Base-by-base conservation (phyloP, 2,888 invertebrate genomes). In the Timandra comae region DNA sequence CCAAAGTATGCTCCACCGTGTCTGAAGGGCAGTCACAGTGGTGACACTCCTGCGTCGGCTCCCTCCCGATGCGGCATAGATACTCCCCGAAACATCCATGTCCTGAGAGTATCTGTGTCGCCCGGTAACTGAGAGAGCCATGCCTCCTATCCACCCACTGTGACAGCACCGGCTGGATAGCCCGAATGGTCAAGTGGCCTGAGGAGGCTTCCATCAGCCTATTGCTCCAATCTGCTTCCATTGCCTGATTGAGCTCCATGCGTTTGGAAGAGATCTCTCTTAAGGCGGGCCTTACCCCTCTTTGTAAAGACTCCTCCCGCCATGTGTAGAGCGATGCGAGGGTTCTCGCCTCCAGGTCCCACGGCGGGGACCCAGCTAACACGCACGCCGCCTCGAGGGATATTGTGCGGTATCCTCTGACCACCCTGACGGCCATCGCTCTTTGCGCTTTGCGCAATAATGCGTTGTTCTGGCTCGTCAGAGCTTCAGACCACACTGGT, bases 221-320 rank as follows among this genome's bases (percentile, higher is more conserved):
- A 3, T 5, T 16, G 16, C 16, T 16, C 16, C 16, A 16, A 1
- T 3, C 6, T 16, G 3, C 4, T 6, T 5, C 16, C 22, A 7
- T 22, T n/a, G 4, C 3, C 12, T 5, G 4, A 1, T 11, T 6
- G 4, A 2, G 3, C 3, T 7, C 12, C 12, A 6, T 1, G 3
- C 27, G 3, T 12, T 3, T 3, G 7, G 1, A 2, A 12, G 12
- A 12, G 11, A 22, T 23, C 12, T 21, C 21, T 20, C 1, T 3
- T 4, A 30, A 20, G 22, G 28, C 30, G 16, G 33, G 30, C 29
- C 31, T 31, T 22, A 20, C 24, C 23, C 30, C 27, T 28, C 35
- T 22, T 24, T 23, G 20, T 16, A 22, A 5, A 5, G 5, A 2
- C 5, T 7, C 12, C 3, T 7, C 7, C 3, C 5, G 2, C n/a